These are phyloP conservation scores for Sarcophaga rosellei DNA, from an alignment of 2,888 invertebrate genomes.

Conservation along the genomic window DNA sequence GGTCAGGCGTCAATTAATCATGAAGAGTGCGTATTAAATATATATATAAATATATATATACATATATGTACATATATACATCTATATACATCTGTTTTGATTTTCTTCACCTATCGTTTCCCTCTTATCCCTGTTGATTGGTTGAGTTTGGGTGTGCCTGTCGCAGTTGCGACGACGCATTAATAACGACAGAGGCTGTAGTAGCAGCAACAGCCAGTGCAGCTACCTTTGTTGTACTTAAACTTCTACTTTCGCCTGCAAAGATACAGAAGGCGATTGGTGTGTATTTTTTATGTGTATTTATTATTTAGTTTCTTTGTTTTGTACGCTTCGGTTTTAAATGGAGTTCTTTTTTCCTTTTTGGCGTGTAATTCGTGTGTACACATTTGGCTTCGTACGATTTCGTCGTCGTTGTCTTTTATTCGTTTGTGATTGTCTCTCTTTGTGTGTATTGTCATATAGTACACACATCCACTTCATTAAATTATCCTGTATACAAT, in stretches of 20 bases:
- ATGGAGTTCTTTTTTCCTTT: conserved; percentile 35
- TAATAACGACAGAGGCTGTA: conserved; percentile 69
- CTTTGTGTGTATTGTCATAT: conserved; percentile 21
- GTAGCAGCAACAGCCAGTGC: conserved; percentile 48
- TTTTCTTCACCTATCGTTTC: conserved; percentile 63
- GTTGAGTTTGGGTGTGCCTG: conserved; percentile 78
- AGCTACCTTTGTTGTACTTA: conserved; percentile 55
- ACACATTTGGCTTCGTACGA: conserved; percentile 45
- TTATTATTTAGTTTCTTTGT: conserved; percentile 53
- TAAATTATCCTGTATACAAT: not conserved
- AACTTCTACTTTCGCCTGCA: conserved; percentile 52
- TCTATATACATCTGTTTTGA: conserved; percentile 49
- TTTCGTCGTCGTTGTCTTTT: conserved; percentile 32
- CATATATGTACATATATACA: not conserved
- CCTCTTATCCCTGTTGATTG: conserved; percentile 64
- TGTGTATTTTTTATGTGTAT: conserved; percentile 14
- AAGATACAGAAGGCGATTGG: conserved; percentile 47
- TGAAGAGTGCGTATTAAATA: conserved; percentile 54
- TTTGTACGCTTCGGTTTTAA: conserved; percentile 38
- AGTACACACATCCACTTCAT: too few relatives aligned
- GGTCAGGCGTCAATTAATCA: conserved; percentile 41
- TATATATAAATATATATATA: not conserved
- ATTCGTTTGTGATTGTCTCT: not conserved
- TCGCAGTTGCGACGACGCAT: conserved; percentile 76
- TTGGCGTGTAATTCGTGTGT: conserved; percentile 28